phyloP scores from a whole-genome alignment of 2,888 invertebrate genomes.

The Crepidodera aurea region DNA sequence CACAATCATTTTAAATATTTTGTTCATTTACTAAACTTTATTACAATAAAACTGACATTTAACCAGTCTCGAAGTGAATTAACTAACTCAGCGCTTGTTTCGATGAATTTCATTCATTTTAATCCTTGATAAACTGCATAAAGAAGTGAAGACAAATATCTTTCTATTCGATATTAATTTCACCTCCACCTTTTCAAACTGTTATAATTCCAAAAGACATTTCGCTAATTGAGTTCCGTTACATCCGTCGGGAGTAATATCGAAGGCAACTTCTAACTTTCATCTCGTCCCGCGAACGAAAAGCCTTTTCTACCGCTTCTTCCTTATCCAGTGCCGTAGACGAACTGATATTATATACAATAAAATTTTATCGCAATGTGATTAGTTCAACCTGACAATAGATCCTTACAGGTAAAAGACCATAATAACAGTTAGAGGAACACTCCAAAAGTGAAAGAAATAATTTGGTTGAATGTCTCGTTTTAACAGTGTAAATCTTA shows the following conservation, averaged over 20 bases:
- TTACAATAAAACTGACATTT: too few relatives aligned
- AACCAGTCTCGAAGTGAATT: too few relatives aligned
- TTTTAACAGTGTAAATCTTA: too few relatives aligned
- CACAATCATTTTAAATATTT: too few relatives aligned
- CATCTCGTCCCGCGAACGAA: constrained; percentile 1
- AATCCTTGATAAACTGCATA: neutral
- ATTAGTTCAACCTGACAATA: too few relatives aligned
- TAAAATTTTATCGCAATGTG: too few relatives aligned
- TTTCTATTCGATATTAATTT: constrained; percentile 18
- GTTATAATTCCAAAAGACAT: constrained; percentile 21
- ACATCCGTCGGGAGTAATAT: constrained; percentile 23
- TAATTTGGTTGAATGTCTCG: too few relatives aligned
- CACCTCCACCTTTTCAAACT: constrained; percentile 17
- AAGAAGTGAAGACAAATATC: constrained; percentile 12
- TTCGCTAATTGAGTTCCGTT: constrained; percentile 26
- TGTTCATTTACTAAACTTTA: too few relatives aligned
- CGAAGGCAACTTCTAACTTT: constrained; percentile 19
- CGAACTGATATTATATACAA: too few relatives aligned
- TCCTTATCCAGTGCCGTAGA: neutral
- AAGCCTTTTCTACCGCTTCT: neutral
- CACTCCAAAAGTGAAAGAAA: too few relatives aligned
- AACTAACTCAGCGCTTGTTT: neutral
- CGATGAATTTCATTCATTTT: neutral
- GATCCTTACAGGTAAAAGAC: too few relatives aligned
- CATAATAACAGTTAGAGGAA: too few relatives aligned